phyloP scores from a whole-genome alignment of 2,888 invertebrate genomes.

The Xanthorhoe spadicearia region DNA sequence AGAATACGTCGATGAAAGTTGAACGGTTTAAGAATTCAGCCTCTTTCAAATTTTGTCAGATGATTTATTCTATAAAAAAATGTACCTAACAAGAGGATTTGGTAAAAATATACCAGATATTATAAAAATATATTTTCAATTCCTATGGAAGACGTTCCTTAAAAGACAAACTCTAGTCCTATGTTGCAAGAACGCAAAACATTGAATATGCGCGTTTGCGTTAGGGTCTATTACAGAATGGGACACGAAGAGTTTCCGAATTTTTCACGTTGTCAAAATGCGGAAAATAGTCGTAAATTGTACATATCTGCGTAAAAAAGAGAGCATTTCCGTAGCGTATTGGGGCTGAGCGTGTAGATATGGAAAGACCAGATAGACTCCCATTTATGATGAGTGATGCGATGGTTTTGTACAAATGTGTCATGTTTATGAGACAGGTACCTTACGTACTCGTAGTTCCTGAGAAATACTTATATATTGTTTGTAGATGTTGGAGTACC shows the following conservation, averaged over 20 bases:
- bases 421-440: conserved; percentile 7
- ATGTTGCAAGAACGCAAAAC: conserved; percentile 47
- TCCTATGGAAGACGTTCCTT: conserved; percentile 25
- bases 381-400: conserved; percentile 36
- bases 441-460: neutral
- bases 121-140: too few species aligned
- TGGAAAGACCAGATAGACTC: conserved; percentile 41
- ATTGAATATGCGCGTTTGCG: conserved; percentile 58
- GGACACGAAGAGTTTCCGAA: conserved; percentile 49
- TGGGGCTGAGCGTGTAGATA: conserved; percentile 51
- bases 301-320: conserved; percentile 54
- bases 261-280: conserved; percentile 52
- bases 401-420: conserved; percentile 31
- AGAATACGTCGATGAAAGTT: too few species aligned
- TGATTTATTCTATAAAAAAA: too few species aligned
- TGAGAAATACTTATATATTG: conserved; percentile 15
- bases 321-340: conserved; percentile 46
- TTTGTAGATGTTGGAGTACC: neutral
- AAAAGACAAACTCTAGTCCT: conserved; percentile 36
- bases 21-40: too few species aligned
- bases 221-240: conserved; percentile 53
- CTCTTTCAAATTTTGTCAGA: too few species aligned
- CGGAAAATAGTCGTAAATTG: conserved; percentile 61
- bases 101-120: too few species aligned
- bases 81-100: too few species aligned